phyloP scores from a whole-genome alignment of 2,888 invertebrate species.

The Andrena camellia region DNA sequence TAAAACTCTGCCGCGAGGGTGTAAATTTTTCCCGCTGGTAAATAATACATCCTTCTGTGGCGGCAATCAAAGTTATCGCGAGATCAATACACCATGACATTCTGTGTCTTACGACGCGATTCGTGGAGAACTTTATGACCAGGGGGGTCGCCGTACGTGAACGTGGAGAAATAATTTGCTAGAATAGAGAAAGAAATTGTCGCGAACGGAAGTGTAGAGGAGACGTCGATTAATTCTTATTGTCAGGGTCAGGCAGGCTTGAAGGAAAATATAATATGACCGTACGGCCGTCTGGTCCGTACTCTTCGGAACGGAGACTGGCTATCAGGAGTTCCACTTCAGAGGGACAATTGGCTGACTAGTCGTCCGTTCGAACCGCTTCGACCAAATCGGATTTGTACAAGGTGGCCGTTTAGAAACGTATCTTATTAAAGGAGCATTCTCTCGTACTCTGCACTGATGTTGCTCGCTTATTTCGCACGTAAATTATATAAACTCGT shows the following conservation, averaged over 20 bases:
- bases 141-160: background rate
- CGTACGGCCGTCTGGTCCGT: constrained; percentile 63
- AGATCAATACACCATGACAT: constrained; percentile 43
- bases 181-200: constrained; percentile 39
- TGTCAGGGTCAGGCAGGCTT: constrained; percentile 75
- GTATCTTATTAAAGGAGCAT: constrained; percentile 38
- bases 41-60: constrained; percentile 16
- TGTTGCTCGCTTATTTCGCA: background rate
- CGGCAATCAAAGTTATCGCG: constrained; percentile 47
- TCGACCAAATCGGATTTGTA: constrained; percentile 61
- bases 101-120: constrained; percentile 42
- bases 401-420: constrained; percentile 55
- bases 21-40: constrained; percentile 24
- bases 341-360: constrained; percentile 74
- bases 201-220: constrained; percentile 68
- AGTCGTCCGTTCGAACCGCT: constrained; percentile 68
- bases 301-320: constrained; percentile 63
- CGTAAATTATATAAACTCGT: background rate
- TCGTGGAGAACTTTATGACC: constrained; percentile 47
- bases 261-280: constrained; percentile 74
- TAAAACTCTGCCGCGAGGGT: constrained; percentile 12
- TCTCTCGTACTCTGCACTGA: background rate
- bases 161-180: constrained; percentile 57
- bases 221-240: constrained; percentile 80
- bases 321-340: constrained; percentile 75